Percentiles rank a stretch among this genome's conserved stretches.
These are phyloP conservation scores for Antennarius maculatus DNA, from an alignment of 2,797 vertebrate genomes.

Conservation along the genomic window DNA sequence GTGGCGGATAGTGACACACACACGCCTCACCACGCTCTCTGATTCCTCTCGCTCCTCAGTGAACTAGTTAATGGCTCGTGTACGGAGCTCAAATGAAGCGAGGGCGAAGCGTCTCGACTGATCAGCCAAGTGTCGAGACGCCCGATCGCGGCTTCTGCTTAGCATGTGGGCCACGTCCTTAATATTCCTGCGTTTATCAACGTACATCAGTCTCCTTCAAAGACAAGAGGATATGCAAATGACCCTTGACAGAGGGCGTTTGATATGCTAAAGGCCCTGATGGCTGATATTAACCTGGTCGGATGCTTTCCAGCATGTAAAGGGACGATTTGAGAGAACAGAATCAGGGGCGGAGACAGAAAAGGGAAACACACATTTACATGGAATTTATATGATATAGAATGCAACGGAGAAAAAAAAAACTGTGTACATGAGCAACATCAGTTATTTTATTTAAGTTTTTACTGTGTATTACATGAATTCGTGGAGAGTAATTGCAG, in stretches of 20 bases:
- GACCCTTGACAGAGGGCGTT: constrained; percentile 71
- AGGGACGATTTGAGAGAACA: constrained; percentile 5
- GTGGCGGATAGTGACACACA: constrained; percentile 30
- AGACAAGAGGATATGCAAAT: constrained; percentile 77
- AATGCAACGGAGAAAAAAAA: constrained; percentile 26
- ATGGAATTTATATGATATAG: constrained; percentile 18
- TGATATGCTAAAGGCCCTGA: constrained; percentile 73
- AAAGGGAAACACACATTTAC: not conserved
- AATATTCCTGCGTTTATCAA: constrained; percentile 51
- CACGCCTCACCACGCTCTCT: constrained; percentile 22
- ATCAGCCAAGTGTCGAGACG: constrained; percentile 31
- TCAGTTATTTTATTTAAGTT: constrained; percentile 45
- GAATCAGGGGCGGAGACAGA: constrained; percentile 1
- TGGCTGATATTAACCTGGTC: constrained; percentile 74
- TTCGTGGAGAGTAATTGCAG: too few relatives aligned
- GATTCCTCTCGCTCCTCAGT: constrained; percentile 35
- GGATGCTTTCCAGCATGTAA: constrained; percentile 62
- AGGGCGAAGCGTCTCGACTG: constrained; percentile 28
- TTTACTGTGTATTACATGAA: constrained; percentile 1
- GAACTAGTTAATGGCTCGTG: constrained; percentile 52
- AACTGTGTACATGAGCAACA: constrained; percentile 36
- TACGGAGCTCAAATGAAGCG: constrained; percentile 25
- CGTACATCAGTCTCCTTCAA: constrained; percentile 32
- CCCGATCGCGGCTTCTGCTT: constrained; percentile 9
- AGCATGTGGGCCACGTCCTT: constrained; percentile 42